These are phyloP conservation scores for Amazona ochrocephala DNA, from an alignment of 2,797 vertebrate species.

Conservation along the genomic window DNA sequence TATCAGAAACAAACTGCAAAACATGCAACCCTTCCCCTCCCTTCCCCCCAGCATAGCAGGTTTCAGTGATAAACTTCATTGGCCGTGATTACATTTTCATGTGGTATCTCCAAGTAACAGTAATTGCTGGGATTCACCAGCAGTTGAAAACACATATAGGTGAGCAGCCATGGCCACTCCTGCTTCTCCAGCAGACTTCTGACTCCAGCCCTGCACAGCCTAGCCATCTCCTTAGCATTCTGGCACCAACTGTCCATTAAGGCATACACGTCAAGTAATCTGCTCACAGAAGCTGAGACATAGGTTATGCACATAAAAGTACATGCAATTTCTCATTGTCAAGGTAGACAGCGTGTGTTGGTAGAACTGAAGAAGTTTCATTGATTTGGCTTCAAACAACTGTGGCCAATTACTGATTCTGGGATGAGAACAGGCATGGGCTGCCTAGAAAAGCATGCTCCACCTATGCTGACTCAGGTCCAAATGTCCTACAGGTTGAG, in stretches of 20 bases:
- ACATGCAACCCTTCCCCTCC: neutral
- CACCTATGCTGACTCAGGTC: neutral
- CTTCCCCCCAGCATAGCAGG: neutral
- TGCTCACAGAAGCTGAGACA: neutral
- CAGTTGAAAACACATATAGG: neutral
- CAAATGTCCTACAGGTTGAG: neutral
- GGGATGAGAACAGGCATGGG: neutral
- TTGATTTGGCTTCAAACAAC: neutral
- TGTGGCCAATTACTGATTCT: neutral
- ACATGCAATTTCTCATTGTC: neutral
- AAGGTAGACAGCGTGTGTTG: neutral
- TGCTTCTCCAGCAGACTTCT: neutral
- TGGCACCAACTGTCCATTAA: fast-evolving
- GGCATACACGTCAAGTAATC: neutral
- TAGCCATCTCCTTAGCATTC: neutral
- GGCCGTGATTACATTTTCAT: neutral
- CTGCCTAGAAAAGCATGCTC: neutral
- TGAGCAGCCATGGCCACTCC: neutral
- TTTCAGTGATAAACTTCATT: neutral
- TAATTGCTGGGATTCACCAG: neutral
- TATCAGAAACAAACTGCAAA: neutral
- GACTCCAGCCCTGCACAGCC: neutral
- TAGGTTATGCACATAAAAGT: neutral
- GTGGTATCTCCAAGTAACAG: neutral
- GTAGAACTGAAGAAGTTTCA: neutral